Percentiles rank a stretch among this genome's conserved stretches.
These are phyloP conservation scores for Eulemur coronatus DNA, from an alignment of 2,797 vertebrate genomes.

Conservation along the genomic window DNA sequence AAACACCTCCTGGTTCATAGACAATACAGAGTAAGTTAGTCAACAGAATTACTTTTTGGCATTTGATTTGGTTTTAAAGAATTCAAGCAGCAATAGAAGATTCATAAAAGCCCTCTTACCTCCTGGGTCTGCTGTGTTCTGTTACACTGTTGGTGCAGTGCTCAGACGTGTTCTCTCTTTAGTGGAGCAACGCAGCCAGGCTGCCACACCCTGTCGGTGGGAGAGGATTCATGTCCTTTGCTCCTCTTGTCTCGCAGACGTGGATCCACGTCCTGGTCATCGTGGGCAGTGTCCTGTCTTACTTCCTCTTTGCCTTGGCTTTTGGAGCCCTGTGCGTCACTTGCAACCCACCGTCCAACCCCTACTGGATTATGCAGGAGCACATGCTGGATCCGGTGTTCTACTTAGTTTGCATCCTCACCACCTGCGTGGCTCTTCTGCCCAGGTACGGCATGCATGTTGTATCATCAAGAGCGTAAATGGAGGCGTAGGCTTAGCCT, in stretches of 20 bases:
- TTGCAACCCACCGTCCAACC: constrained; percentile 90
- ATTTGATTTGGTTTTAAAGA: not conserved
- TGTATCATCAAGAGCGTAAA: not conserved
- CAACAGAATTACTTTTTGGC: not conserved
- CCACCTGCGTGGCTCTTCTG: constrained; percentile 89
- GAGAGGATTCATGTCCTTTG: not conserved
- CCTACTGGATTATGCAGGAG: constrained; percentile 89
- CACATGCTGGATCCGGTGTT: constrained; percentile 89
- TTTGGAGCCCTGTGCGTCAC: constrained; percentile 88
- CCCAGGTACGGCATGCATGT: constrained; percentile 88
- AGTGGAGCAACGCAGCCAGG: not conserved
- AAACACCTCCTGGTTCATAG: not conserved
- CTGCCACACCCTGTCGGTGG: fast-evolving
- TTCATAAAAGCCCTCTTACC: not conserved
- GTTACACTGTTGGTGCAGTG: not conserved
- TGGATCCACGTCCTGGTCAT: constrained; percentile 90
- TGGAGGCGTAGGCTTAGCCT: not conserved
- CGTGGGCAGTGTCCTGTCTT: constrained; percentile 86
- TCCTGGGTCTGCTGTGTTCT: not conserved
- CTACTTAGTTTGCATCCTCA: constrained; percentile 90
- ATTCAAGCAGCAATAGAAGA: not conserved
- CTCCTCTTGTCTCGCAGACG: constrained; percentile 86
- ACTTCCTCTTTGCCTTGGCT: constrained; percentile 89
- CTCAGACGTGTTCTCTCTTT: not conserved
- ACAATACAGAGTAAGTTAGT: not conserved